phyloP scores from a whole-genome alignment of 2,888 invertebrate genomes.

The Prosapia bicincta region DNA sequence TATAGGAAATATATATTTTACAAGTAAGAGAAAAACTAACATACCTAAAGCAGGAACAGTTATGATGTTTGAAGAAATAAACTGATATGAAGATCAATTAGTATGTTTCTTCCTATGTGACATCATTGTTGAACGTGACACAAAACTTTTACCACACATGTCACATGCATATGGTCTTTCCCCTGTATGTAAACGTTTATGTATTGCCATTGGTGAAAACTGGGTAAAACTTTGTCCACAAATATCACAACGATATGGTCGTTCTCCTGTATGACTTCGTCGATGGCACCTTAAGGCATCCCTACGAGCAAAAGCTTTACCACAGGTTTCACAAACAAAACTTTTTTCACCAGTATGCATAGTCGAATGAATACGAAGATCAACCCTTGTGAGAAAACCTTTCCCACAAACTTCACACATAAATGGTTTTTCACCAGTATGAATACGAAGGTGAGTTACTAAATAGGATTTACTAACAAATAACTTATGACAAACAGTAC shows the following conservation, averaged over 20 bases:
- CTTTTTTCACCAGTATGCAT: slow-evolving; percentile 61
- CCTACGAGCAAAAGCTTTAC: slow-evolving; percentile 58
- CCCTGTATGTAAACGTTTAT: slow-evolving; percentile 58
- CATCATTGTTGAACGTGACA: slow-evolving; percentile 58
- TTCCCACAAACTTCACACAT: slow-evolving; percentile 60
- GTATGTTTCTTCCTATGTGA: slow-evolving; percentile 55
- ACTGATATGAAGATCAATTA: slow-evolving; percentile 31
- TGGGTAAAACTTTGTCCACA: slow-evolving; percentile 62
- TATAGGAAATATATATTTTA: too few relatives aligned
- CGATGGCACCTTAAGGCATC: slow-evolving; percentile 57
- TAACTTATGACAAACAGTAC: slow-evolving; percentile 56
- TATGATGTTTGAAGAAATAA: slow-evolving; percentile 11
- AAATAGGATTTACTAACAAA: slow-evolving; percentile 60
- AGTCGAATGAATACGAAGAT: slow-evolving; percentile 56
- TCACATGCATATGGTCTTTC: slow-evolving; percentile 60
- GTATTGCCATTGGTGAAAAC: slow-evolving; percentile 62
- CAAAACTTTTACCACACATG: slow-evolving; percentile 55
- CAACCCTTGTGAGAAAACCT: slow-evolving; percentile 57
- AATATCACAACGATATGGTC: slow-evolving; percentile 51
- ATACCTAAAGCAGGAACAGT: slow-evolving; percentile 23
- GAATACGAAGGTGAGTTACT: slow-evolving; percentile 56
- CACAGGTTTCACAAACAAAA: slow-evolving; percentile 59
- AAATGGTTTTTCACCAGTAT: slow-evolving; percentile 58
- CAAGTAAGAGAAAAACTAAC: background rate
- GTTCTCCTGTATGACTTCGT: slow-evolving; percentile 52